phyloP scores from a whole-genome alignment of 2,888 invertebrate species.

The Atethmia centrago region DNA sequence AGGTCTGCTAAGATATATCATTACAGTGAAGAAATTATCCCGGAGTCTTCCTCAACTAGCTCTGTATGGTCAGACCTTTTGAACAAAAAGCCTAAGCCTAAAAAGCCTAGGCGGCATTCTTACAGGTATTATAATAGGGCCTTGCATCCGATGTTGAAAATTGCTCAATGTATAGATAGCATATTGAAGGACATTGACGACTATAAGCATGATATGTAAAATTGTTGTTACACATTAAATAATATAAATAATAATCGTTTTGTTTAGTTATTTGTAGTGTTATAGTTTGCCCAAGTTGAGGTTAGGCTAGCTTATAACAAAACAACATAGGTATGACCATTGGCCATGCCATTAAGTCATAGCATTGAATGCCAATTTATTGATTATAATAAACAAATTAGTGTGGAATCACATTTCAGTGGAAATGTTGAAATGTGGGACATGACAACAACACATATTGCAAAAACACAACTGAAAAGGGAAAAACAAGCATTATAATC shows the following conservation, averaged over 20 bases:
- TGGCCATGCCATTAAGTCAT: too few species aligned
- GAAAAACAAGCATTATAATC: too few species aligned
- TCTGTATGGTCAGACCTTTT: constrained; percentile 69
- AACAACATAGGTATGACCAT: too few species aligned
- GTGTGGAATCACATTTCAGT: too few species aligned
- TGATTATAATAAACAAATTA: too few species aligned
- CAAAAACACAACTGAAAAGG: too few species aligned
- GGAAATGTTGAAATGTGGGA: too few species aligned
- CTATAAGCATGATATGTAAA: constrained; percentile 59
- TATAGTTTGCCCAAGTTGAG: too few species aligned
- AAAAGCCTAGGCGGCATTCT: constrained; percentile 52
- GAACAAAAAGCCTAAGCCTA: constrained; percentile 42
- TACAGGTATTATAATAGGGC: constrained; percentile 70
- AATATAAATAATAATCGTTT: neutral
- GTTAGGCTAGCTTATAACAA: too few species aligned
- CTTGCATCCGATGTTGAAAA: constrained; percentile 79
- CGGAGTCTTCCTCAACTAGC: constrained; percentile 57
- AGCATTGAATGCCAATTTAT: too few species aligned
- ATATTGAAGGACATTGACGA: constrained; percentile 77
- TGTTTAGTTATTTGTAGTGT: constrained; percentile 13
- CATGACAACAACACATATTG: too few species aligned
- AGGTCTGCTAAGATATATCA: constrained; percentile 61
- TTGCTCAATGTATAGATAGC: constrained; percentile 79
- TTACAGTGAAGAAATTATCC: constrained; percentile 43
- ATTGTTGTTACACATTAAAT: constrained; percentile 57